phyloP scores from a whole-genome alignment of 1,140 invertebrate genomes.

The Samia ricini region DNA sequence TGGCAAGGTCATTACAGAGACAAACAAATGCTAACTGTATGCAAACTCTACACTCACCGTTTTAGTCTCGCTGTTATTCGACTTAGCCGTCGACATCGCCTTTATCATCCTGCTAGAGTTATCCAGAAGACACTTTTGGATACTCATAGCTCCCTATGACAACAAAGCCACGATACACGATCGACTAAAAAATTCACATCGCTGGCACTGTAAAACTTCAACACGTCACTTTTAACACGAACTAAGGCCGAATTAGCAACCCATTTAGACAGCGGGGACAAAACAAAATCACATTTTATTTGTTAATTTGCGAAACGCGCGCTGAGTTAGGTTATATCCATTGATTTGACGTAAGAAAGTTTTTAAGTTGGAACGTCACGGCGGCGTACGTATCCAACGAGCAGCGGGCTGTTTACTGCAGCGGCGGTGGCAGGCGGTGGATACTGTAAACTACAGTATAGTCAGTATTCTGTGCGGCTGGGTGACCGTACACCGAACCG shows the following conservation, averaged over 20 bases:
- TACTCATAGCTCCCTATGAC: constrained; percentile 60
- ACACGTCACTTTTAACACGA: constrained; percentile 47
- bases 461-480: background rate
- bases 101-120: constrained; percentile 75
- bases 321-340: constrained; percentile 74
- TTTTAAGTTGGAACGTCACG: constrained; percentile 27
- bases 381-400: constrained; percentile 29
- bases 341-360: constrained; percentile 75
- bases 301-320: constrained; percentile 35
- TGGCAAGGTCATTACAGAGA: constrained; percentile 20
- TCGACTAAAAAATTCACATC: constrained; percentile 55
- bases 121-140: constrained; percentile 73
- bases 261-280: constrained; percentile 32
- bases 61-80: constrained; percentile 62
- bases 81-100: constrained; percentile 70
- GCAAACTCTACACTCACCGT: constrained; percentile 47
- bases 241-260: constrained; percentile 28
- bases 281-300: constrained; percentile 56
- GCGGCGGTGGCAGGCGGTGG: constrained; percentile 10
- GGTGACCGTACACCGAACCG: background rate
- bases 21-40: background rate
- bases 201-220: constrained; percentile 31
- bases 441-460: constrained; percentile 1
- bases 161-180: constrained; percentile 29
- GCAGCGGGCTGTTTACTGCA: constrained; percentile 46